Conservation (phyloP, 2,797 vertebrate genomes). For the Pelochelys cantorii region DNA sequence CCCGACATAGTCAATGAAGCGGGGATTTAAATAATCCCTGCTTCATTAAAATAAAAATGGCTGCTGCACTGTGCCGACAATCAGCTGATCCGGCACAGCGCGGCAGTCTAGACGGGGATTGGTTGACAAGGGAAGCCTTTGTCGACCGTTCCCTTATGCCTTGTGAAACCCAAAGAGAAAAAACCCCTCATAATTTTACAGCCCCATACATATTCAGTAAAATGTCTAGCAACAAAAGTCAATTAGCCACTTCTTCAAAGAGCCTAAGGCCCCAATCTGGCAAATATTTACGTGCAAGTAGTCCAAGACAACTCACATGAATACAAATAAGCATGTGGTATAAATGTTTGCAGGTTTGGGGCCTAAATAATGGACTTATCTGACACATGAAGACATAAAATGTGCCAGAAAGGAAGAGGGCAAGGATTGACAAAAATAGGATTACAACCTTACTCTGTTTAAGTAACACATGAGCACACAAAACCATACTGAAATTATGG, state of each 20-base stretch:
- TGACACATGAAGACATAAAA: not conserved
- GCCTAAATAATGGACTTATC: not conserved
- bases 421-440: not conserved
- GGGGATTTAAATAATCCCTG: no score
- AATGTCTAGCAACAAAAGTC: not conserved
- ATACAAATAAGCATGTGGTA: not conserved
- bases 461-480: not conserved
- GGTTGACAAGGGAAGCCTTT: no score
- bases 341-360: not conserved
- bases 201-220: not conserved
- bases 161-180: not conserved
- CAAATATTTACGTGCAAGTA: not conserved
- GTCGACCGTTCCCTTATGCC: no score
- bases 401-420: not conserved
- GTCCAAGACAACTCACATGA: not conserved
- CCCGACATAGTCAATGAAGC: no score
- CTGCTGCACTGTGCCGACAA: no score
- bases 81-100: no score
- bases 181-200: not conserved
- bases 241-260: not conserved
- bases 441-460: fast-evolving
- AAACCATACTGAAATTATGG: not conserved
- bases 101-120: no score
- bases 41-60: no score
- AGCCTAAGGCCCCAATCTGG: not conserved